Conservation (phyloP, 30 jellyfish, hydroid and myxozoan species). For the Morbakka virulenta region DNA sequence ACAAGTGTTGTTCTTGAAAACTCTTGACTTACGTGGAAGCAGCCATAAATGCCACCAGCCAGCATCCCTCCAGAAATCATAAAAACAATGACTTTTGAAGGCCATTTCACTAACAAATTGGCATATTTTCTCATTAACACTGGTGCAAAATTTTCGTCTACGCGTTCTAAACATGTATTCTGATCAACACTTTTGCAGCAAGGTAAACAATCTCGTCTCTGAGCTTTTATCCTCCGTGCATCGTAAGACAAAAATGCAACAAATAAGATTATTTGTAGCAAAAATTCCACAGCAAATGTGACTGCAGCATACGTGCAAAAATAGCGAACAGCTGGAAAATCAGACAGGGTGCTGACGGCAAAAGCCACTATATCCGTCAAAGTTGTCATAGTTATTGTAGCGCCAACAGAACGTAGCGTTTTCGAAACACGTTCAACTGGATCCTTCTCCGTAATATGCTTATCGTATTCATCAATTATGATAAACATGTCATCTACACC, state of each 20-base stretch:
- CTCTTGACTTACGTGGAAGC: slow-evolving; percentile 31
- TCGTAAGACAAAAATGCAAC: slow-evolving; percentile 43
- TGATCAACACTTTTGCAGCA: too few relatives aligned
- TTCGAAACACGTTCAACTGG: slow-evolving; percentile 16
- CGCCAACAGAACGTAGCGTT: slow-evolving; percentile 28
- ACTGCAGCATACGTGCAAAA: slow-evolving; percentile 75
- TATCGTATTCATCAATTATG: neutral
- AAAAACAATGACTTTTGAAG: slow-evolving; percentile 25
- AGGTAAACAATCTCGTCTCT: slow-evolving; percentile 61
- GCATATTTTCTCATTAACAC: slow-evolving; percentile 45
- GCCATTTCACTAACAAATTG: slow-evolving; percentile 6
- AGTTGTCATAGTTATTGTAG: slow-evolving; percentile 75
- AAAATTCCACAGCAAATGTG: slow-evolving; percentile 22
- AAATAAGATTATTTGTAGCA: slow-evolving; percentile 43
- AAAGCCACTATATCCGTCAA: slow-evolving; percentile 75
- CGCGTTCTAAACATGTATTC: too few relatives aligned
- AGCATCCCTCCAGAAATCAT: slow-evolving; percentile 24
- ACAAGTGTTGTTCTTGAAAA: slow-evolving; percentile 62
- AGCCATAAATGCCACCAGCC: slow-evolving; percentile 57
- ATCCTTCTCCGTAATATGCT: neutral
- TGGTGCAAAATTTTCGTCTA: too few relatives aligned
- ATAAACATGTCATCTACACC: slow-evolving; percentile 1
- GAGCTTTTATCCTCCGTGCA: slow-evolving; percentile 21
- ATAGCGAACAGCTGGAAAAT: slow-evolving; percentile 59
- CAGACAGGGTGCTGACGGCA: slow-evolving; percentile 57